Evolutionary conservation across 2,888 invertebrate species (phyloP).

Genomic region (Nomada fucata): DNA sequence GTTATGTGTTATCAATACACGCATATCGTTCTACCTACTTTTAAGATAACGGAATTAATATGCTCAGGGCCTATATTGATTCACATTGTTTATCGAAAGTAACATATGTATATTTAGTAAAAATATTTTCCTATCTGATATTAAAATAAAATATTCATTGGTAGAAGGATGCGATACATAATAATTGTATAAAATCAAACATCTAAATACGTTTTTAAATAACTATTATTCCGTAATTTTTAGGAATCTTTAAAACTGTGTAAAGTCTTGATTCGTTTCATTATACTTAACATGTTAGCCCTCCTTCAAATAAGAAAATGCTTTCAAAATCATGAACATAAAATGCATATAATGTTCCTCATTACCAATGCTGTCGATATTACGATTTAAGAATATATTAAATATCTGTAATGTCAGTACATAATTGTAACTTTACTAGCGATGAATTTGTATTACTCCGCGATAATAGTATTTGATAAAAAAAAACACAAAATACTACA

Average conservation of each 20-base stretch:
- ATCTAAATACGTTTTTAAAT: conserved; percentile 13
- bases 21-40: conserved; percentile 10
- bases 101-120: conserved; percentile 43
- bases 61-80: conserved; percentile 18
- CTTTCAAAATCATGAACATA: conserved; percentile 31
- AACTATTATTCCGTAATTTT: conserved; percentile 13
- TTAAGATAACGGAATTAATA: conserved; percentile 33
- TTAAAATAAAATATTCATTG: conserved; percentile 41
- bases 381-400: conserved; percentile 67
- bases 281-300: background rate
- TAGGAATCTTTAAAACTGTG: conserved; percentile 36
- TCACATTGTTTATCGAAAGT: conserved; percentile 26
- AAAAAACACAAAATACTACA: conserved; percentile 49
- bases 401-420: conserved; percentile 58
- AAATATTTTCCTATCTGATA: conserved; percentile 46
- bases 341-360: conserved; percentile 23
- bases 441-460: conserved; percentile 60
- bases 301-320: conserved; percentile 15
- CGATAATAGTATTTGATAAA: conserved; percentile 60
- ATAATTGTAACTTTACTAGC: conserved; percentile 55
- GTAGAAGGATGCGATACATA: conserved; percentile 29
- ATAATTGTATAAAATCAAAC: conserved; percentile 21
- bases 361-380: conserved; percentile 35
- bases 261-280: conserved; percentile 12
- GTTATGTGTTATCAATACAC: background rate